These are phyloP conservation scores for Liolophura sinensis DNA, from an alignment of 1,140 invertebrate genomes.

Conservation along the genomic window DNA sequence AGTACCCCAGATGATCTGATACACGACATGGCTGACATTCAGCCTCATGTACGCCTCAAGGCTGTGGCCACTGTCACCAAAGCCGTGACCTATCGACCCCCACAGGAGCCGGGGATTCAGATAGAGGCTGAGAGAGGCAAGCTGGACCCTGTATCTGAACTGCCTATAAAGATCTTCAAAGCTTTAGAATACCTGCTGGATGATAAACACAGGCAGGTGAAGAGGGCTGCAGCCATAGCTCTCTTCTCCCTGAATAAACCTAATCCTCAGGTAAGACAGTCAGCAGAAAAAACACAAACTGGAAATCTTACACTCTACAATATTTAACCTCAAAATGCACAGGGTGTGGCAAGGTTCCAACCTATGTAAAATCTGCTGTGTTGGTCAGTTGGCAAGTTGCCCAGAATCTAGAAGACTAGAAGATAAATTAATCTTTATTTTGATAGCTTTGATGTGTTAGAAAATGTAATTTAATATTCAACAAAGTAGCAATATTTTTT, in stretches of 20 bases:
- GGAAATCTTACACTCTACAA: too few relatives aligned
- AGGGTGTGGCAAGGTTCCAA: too few relatives aligned
- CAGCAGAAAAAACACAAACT: too few relatives aligned
- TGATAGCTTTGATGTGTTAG: too few relatives aligned
- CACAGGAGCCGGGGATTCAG: conserved; percentile 24
- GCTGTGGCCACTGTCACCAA: conserved; percentile 51
- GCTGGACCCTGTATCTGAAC: conserved; percentile 8
- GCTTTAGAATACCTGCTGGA: conserved; percentile 51
- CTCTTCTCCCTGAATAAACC: conserved; percentile 49
- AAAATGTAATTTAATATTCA: too few relatives aligned
- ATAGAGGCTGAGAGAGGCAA: conserved; percentile 22
- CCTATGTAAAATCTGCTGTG: too few relatives aligned
- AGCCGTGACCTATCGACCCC: conserved; percentile 45
- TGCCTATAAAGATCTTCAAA: conserved; percentile 50
- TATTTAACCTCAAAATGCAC: too few relatives aligned
- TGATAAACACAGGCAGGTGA: conserved; percentile 45
- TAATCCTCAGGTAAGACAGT: conserved; percentile 31
- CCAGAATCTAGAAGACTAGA: too few relatives aligned
- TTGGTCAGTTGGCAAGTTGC: too few relatives aligned
- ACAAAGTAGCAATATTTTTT: too few relatives aligned
- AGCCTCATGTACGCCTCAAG: conserved; percentile 52
- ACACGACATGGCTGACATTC: conserved; percentile 55
- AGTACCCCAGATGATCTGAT: conserved; percentile 51
- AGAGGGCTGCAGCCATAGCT: conserved; percentile 50
- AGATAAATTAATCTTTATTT: too few relatives aligned